phyloP scores from a whole-genome alignment of 2,888 invertebrate genomes.

The Epinotia demarniana region DNA sequence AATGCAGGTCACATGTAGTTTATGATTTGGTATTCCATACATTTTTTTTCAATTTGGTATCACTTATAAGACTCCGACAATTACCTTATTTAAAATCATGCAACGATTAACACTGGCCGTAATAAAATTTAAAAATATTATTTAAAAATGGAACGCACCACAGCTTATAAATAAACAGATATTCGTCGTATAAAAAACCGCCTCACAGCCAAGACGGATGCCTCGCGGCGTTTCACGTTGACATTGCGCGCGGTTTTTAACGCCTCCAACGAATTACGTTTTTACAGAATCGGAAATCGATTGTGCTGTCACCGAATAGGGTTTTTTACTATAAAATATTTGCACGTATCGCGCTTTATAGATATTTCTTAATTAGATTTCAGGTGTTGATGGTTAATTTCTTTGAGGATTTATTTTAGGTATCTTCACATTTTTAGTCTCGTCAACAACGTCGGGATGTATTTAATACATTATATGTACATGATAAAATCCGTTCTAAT shows the following conservation, averaged over 20 bases:
- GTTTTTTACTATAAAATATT: slow-evolving; percentile 43
- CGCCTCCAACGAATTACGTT: slow-evolving; percentile 57
- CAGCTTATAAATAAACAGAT: slow-evolving; percentile 25
- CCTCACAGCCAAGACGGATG: slow-evolving; percentile 50
- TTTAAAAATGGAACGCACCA: slow-evolving; percentile 18
- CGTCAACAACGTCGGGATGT: no score
- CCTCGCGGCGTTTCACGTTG: slow-evolving; percentile 55
- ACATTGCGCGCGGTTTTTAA: slow-evolving; percentile 59
- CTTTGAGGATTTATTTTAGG: background rate
- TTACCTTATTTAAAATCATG: background rate
- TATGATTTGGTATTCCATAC: background rate
- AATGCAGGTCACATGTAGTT: background rate
- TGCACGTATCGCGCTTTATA: slow-evolving; percentile 42
- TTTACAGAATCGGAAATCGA: slow-evolving; percentile 48
- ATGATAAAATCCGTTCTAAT: no score
- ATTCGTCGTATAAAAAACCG: slow-evolving; percentile 47
- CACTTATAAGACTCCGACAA: background rate
- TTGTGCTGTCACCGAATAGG: slow-evolving; percentile 47
- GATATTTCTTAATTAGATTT: slow-evolving; percentile 45
- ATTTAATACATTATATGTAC: no score
- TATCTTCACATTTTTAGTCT: background rate
- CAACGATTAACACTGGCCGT: background rate
- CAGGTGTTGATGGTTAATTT: slow-evolving; percentile 24
- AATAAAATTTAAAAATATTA: slow-evolving; percentile 10
- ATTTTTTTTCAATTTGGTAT: background rate